Evolutionary conservation across 2,113 vertebrate genomes (phyloP).

Genomic region (Phycodurus eques): DNA sequence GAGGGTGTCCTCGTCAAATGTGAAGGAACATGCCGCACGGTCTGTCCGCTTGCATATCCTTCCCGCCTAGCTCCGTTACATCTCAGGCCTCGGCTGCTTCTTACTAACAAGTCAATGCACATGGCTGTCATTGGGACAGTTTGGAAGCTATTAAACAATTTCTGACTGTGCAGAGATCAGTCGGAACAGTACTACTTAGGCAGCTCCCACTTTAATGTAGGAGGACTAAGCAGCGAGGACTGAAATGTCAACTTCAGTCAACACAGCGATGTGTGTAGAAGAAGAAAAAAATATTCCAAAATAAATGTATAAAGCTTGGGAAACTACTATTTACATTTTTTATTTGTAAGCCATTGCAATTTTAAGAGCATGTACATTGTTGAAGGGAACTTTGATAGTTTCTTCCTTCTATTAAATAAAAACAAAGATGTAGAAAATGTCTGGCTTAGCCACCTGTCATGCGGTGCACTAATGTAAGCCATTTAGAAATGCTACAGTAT

Average conservation of each 20-base stretch:
- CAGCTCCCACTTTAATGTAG: slow-evolving; percentile 27
- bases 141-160: slow-evolving; percentile 49
- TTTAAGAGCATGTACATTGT: too few relatives aligned
- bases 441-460: slow-evolving; percentile 32
- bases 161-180: slow-evolving; percentile 33
- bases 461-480: slow-evolving; percentile 26
- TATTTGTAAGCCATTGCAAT: too few relatives aligned
- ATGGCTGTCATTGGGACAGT: slow-evolving; percentile 40
- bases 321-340: too few relatives aligned
- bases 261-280: too few relatives aligned
- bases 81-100: slow-evolving; percentile 33
- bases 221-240: slow-evolving; percentile 21
- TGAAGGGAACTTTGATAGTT: slow-evolving; percentile 43
- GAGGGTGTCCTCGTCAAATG: slow-evolving; percentile 28
- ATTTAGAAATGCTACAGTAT: slow-evolving; percentile 4
- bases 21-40: slow-evolving; percentile 23
- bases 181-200: slow-evolving; percentile 32
- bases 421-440: neutral
- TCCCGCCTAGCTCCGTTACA: slow-evolving; percentile 36
- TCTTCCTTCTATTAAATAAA: slow-evolving; percentile 7
- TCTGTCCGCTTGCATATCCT: slow-evolving; percentile 22
- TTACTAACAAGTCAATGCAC: slow-evolving; percentile 48
- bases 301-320: neutral
- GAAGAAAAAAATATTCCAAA: neutral
- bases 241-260: neutral